A percentile compares a stretch with the other conserved stretches of the same genome.
Evolutionary conservation across 2,888 invertebrate species (phyloP).

Genomic region (Tortrix viridana): DNA sequence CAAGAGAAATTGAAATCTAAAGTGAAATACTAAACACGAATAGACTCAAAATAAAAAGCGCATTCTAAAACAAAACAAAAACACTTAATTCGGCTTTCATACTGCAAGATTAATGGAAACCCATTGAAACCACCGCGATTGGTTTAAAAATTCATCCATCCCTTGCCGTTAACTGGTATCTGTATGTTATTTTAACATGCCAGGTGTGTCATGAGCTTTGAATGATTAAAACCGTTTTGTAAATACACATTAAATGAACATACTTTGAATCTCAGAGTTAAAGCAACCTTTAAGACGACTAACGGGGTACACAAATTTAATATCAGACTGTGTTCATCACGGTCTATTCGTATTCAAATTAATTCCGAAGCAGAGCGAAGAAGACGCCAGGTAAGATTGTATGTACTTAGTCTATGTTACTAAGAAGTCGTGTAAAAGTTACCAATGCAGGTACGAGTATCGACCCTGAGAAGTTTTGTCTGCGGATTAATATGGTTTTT

Average conservation of each 20-base stretch:
- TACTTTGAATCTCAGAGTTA: constrained; percentile 29
- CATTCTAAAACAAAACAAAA: neutral
- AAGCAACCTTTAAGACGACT: constrained; percentile 38
- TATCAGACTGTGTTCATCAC: constrained; percentile 61
- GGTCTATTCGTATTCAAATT: constrained; percentile 69
- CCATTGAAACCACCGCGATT: constrained; percentile 15
- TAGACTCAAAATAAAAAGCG: too few relatives aligned
- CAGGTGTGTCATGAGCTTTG: too few relatives aligned
- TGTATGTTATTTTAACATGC: too few relatives aligned
- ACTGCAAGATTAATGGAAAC: constrained; percentile 24
- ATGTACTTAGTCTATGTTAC: constrained; percentile 18
- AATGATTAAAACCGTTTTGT: too few relatives aligned
- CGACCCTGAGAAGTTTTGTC: too few relatives aligned
- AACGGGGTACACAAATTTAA: constrained; percentile 62
- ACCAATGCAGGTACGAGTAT: too few relatives aligned
- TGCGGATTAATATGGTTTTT: too few relatives aligned
- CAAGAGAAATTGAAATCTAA: too few relatives aligned
- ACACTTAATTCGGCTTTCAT: constrained; percentile 17
- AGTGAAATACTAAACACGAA: too few relatives aligned
- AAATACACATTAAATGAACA: too few relatives aligned
- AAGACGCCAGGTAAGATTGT: constrained; percentile 25
- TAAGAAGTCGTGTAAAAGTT: neutral
- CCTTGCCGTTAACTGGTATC: too few relatives aligned
- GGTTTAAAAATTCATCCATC: constrained; percentile 11
- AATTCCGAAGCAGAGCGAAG: constrained; percentile 44